Conservation (phyloP, 2,797 vertebrate species). For the Enteromius fasciolatus region DNA sequence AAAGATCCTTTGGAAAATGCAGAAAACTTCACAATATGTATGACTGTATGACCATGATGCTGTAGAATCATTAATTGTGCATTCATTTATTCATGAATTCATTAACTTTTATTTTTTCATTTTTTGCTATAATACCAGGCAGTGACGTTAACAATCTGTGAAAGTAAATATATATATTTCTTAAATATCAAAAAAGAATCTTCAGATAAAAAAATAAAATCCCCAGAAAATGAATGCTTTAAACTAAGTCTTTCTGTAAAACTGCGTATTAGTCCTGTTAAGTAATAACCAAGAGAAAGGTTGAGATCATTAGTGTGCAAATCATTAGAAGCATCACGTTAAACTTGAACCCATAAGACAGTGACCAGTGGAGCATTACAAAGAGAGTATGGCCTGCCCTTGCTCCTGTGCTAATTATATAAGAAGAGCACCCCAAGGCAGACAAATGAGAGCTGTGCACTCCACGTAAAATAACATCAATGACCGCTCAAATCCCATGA, state of each 20-base stretch:
- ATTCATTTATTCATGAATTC: neutral
- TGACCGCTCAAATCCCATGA: conserved; percentile 68
- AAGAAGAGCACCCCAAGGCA: conserved; percentile 70
- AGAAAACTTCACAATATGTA: neutral
- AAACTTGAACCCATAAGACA: conserved; percentile 63
- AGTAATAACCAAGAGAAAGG: neutral
- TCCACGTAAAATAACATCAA: conserved; percentile 72
- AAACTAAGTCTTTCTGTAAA: neutral
- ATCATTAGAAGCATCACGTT: conserved; percentile 54
- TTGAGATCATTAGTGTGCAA: conserved; percentile 19
- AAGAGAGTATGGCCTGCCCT: conserved; percentile 68
- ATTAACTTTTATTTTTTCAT: neutral
- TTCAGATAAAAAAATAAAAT: neutral
- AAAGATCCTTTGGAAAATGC: conserved; percentile 48
- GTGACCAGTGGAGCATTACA: conserved; percentile 59
- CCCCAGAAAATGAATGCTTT: neutral
- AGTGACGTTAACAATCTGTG: neutral
- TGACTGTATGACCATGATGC: neutral
- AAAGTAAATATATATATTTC: neutral
- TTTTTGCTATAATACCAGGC: neutral
- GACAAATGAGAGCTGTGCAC: conserved; percentile 70
- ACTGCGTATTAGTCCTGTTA: neutral
- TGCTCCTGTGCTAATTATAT: conserved; percentile 75
- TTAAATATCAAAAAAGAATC: neutral
- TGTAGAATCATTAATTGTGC: neutral